These are phyloP conservation scores for Agrilus mali DNA, from an alignment of 2,888 invertebrate species.

Conservation along the genomic window DNA sequence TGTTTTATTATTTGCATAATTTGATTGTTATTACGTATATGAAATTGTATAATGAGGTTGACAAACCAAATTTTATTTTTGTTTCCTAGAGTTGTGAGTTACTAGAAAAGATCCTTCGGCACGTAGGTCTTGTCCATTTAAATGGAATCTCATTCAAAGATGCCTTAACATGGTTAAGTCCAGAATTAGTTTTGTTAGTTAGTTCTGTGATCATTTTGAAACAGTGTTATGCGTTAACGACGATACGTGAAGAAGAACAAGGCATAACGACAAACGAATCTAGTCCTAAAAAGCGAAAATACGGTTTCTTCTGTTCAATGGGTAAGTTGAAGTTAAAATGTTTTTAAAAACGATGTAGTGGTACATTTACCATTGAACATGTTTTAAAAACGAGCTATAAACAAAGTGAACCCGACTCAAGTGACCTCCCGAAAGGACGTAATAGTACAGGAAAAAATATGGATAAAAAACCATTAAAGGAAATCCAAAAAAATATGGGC, in stretches of 20 bases:
- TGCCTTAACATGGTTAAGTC: conserved; percentile 59
- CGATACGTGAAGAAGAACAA: conserved; percentile 10
- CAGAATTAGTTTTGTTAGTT: conserved; percentile 56
- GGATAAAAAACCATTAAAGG: no score
- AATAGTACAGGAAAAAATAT: no score
- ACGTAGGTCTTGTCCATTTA: conserved; percentile 57
- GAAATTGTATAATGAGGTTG: neutral
- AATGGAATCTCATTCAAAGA: conserved; percentile 44
- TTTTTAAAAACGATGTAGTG: no score
- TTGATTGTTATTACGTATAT: no score
- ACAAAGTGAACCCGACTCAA: no score
- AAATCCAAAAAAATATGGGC: no score
- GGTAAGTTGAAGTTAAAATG: no score
- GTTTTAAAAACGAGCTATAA: no score
- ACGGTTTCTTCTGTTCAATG: conserved; percentile 10
- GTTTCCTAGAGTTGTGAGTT: conserved; percentile 32
- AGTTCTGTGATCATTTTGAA: conserved; percentile 38
- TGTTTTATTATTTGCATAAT: no score
- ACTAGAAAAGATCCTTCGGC: conserved; percentile 48
- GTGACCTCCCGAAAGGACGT: no score
- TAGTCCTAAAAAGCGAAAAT: conserved; percentile 12
- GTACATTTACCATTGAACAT: no score
- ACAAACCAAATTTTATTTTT: conserved; percentile 1
- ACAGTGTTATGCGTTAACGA: conserved; percentile 34
- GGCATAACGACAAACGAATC: conserved; percentile 7